Evolutionary conservation across 2,113 vertebrate genomes (phyloP), one percentile per base, ranked within the genome.

Genomic region (Ctenomys sociabilis): DNA sequence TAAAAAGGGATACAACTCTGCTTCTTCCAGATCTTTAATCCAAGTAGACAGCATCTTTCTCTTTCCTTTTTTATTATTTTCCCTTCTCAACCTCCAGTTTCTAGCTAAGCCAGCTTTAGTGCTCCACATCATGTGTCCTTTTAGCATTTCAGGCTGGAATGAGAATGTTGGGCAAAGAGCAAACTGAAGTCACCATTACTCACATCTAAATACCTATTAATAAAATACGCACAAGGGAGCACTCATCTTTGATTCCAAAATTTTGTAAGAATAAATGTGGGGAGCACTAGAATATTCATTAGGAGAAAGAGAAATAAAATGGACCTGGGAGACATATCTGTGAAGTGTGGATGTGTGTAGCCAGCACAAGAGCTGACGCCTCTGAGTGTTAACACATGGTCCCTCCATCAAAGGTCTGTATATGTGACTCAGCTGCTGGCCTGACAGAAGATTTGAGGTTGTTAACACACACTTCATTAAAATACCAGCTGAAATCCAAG

Each of bases 381-480:
- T 98, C 97, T 98, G 98, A 99, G 98, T 96, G 96, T 98, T 99
- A 98, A 98, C 98, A 99, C 98, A 99, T 98, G 98, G 98, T 98
- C 97, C 90, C 91, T 95, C 98, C 98, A 98, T 98, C 98, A 98
- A 97, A 98, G 98, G 94, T 98, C 98, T 98, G 98, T 99, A 98
- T 99, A 99, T 97, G 98, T 97, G 98, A 98, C 94, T 98, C 98
- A 98, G 98, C 98, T 98, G 98, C 97, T 96, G 94, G 89, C 66
- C 96, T 99, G 98, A 98, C 97, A 98, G 98, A 98, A 98, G 98
- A 98, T 98, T 98, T 98, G 97, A 97, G 93, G 96, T 95, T 97
- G 98, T 98, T 98, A 98, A 96, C 97, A 96, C 98, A 99, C 99
- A 99, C 99, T 99, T 99, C 99, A 99, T 99, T 99, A 99, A 99